Conservation (phyloP, 1,140 invertebrate genomes). For the Tetramorium alpestre region DNA sequence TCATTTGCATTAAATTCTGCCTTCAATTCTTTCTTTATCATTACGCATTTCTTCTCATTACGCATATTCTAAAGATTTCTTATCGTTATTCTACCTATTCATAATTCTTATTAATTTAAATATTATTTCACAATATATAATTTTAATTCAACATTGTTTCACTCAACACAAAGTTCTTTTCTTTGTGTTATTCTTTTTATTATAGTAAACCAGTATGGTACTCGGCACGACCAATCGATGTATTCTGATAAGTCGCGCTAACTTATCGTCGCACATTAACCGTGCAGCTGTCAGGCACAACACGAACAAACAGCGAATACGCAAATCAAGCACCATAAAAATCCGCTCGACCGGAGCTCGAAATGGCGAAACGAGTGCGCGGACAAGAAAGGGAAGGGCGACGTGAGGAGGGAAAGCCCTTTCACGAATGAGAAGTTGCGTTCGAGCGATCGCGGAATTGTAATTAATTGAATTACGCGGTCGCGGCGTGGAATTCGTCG, state of each 20-base stretch:
- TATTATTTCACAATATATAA: neutral
- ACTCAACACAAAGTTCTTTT: neutral
- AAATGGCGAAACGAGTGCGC: too few relatives aligned
- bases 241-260: neutral
- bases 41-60: neutral
- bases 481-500: slow-evolving; percentile 46
- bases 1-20: neutral
- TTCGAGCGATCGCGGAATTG: slow-evolving; percentile 37
- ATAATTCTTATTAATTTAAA: neutral
- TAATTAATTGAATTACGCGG: slow-evolving; percentile 58
- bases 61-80: neutral
- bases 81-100: neutral
- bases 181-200: neutral
- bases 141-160: neutral
- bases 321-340: slow-evolving; percentile 28
- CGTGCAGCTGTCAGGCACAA: neutral
- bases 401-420: neutral
- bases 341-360: neutral
- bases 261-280: neutral
- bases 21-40: neutral
- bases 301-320: neutral
- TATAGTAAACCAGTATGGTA: neutral
- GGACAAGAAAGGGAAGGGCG: neutral
- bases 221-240: neutral
- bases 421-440: slow-evolving; percentile 44